Percentiles rank a stretch among this genome's conserved stretches.
These are phyloP conservation scores for Noctua janthina DNA, from an alignment of 2,888 invertebrate genomes.

Conservation along the genomic window DNA sequence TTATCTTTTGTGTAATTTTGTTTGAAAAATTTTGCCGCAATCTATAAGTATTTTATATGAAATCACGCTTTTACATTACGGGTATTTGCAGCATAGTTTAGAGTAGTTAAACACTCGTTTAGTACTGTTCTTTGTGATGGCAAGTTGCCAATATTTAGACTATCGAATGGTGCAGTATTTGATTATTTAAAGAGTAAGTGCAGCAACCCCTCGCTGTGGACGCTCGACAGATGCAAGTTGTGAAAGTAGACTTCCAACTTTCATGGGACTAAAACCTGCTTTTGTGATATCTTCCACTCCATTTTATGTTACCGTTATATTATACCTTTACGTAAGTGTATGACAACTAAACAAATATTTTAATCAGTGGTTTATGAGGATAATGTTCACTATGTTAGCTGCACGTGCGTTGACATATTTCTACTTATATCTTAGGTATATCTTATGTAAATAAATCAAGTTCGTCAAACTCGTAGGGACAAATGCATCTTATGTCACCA, in stretches of 20 bases:
- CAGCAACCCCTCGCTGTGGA: constrained; percentile 9
- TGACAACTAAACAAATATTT: constrained; percentile 17
- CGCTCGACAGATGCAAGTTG: background rate
- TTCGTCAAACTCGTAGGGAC: background rate
- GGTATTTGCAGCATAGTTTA: constrained; percentile 11
- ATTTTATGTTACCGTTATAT: background rate
- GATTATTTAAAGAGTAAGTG: constrained; percentile 29
- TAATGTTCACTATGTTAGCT: constrained; percentile 8
- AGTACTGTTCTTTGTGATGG: constrained; percentile 22
- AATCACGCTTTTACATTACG: constrained; percentile 8
- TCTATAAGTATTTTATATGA: constrained; percentile 2
- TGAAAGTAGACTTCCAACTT: constrained; percentile 13
- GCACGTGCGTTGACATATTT: constrained; percentile 15
- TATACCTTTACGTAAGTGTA: constrained; percentile 6
- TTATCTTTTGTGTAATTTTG: constrained; percentile 42
- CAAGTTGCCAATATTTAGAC: constrained; percentile 37
- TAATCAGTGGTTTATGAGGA: constrained; percentile 32
- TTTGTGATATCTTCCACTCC: background rate
- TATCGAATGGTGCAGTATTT: background rate
- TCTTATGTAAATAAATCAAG: constrained; percentile 30
- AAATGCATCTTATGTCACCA: background rate
- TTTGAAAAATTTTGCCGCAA: constrained; percentile 22
- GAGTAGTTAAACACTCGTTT: background rate
- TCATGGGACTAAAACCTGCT: background rate
- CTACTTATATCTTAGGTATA: constrained; percentile 1